These are phyloP conservation scores for Andrena chrysosceles DNA, from an alignment of 2,888 invertebrate species.

Conservation along the genomic window DNA sequence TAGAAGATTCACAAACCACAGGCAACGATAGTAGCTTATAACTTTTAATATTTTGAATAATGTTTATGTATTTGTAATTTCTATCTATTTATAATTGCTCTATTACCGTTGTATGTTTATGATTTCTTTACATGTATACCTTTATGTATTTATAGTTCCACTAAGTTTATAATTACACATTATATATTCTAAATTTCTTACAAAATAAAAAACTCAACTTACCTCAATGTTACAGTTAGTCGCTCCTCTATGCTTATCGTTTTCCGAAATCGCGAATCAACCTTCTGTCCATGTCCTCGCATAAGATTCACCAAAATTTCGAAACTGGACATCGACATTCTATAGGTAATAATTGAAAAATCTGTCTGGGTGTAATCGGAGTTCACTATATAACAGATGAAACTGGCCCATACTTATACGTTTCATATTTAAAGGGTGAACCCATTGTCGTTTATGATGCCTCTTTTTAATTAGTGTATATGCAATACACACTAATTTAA, in stretches of 20 bases:
- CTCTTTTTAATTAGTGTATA: not conserved
- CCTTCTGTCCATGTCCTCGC: not conserved
- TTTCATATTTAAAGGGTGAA: not conserved
- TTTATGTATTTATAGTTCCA: too few species aligned
- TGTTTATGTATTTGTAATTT: too few species aligned
- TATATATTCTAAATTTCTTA: too few species aligned
- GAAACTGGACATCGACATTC: slow-evolving; percentile 1
- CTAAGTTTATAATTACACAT: too few species aligned
- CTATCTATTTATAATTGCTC: too few species aligned
- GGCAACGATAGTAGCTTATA: too few species aligned
- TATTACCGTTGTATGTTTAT: too few species aligned
- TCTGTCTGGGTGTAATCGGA: not conserved
- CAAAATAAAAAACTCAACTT: not conserved
- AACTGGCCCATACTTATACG: slow-evolving; percentile 1
- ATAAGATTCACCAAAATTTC: not conserved
- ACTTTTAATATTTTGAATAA: too few species aligned
- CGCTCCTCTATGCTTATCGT: not conserved
- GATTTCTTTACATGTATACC: too few species aligned
- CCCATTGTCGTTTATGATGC: not conserved
- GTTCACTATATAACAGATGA: slow-evolving; percentile 5
- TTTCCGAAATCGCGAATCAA: slow-evolving; percentile 3
- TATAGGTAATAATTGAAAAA: slow-evolving; percentile 5
- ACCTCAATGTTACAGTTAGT: slow-evolving; percentile 3
- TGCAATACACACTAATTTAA: not conserved
- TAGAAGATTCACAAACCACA: too few species aligned